phyloP scores from a whole-genome alignment of 1,140 invertebrate species.

The Venturia canescens region DNA sequence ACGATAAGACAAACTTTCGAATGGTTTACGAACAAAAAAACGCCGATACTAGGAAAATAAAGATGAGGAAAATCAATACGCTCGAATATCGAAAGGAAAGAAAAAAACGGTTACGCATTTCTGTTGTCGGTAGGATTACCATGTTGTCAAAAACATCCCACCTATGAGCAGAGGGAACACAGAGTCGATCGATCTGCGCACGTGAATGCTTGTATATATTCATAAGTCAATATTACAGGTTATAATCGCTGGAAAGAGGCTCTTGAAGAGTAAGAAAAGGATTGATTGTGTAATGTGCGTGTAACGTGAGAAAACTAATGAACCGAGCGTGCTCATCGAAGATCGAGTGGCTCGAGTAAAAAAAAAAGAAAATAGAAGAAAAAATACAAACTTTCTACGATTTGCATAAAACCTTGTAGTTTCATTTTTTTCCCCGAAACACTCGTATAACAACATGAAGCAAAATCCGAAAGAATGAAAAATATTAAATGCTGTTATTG shows the following conservation, averaged over 20 bases:
- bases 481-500: no score
- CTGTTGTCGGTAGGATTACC: background rate
- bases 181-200: background rate
- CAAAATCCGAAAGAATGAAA: background rate
- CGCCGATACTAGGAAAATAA: background rate
- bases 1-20: background rate
- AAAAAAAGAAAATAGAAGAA: background rate
- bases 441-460: background rate
- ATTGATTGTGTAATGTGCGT: constrained; percentile 25
- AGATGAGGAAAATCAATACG: background rate
- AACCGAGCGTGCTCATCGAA: constrained; percentile 35
- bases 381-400: constrained; percentile 42
- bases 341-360: constrained; percentile 39
- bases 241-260: background rate
- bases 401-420: constrained; percentile 46
- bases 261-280: background rate
- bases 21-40: background rate
- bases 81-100: background rate
- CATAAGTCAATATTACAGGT: background rate
- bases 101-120: background rate
- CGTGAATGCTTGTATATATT: background rate
- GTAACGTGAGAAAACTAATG: constrained; percentile 42
- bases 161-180: background rate
- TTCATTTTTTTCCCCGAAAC: background rate
- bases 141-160: background rate